phyloP scores from a whole-genome alignment of 2,113 vertebrate species.

The Furnarius figulus region DNA sequence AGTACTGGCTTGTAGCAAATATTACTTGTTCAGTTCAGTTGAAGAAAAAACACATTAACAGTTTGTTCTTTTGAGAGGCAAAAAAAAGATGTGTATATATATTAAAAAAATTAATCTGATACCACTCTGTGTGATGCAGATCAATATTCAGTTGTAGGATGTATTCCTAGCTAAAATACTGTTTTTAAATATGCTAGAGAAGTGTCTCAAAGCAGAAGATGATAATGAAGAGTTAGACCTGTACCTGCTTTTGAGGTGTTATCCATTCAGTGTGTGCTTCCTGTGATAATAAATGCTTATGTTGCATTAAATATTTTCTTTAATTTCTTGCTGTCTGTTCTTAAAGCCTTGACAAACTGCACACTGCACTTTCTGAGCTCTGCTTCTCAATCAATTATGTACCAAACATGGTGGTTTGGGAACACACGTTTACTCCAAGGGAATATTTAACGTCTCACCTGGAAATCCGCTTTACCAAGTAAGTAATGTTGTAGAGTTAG shows the following conservation, averaged over 20 bases:
- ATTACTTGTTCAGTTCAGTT: background rate
- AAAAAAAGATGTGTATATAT: background rate
- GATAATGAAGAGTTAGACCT: background rate
- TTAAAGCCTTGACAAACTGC: slow-evolving; percentile 95
- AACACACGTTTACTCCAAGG: slow-evolving; percentile 97
- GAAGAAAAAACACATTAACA: background rate
- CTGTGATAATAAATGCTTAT: background rate
- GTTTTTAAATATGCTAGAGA: background rate
- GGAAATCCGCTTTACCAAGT: slow-evolving; percentile 99
- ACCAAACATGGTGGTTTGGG: slow-evolving; percentile 97
- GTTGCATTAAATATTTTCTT: background rate
- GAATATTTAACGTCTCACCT: slow-evolving; percentile 98
- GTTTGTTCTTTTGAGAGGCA: fast-evolving
- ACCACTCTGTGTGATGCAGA: background rate
- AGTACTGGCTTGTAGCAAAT: background rate
- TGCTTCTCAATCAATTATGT: slow-evolving; percentile 99
- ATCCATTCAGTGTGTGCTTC: background rate
- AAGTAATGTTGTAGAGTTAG: slow-evolving; percentile 52
- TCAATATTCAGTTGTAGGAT: background rate
- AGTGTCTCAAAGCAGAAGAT: background rate
- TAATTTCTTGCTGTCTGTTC: background rate
- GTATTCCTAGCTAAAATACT: background rate
- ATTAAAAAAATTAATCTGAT: background rate
- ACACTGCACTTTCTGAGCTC: slow-evolving; percentile 98
- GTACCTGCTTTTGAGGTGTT: background rate